Percentiles rank a stretch among this genome's conserved stretches.
Conservation (phyloP, 1,140 invertebrate genomes). For the Scaptomyza pallida region DNA sequence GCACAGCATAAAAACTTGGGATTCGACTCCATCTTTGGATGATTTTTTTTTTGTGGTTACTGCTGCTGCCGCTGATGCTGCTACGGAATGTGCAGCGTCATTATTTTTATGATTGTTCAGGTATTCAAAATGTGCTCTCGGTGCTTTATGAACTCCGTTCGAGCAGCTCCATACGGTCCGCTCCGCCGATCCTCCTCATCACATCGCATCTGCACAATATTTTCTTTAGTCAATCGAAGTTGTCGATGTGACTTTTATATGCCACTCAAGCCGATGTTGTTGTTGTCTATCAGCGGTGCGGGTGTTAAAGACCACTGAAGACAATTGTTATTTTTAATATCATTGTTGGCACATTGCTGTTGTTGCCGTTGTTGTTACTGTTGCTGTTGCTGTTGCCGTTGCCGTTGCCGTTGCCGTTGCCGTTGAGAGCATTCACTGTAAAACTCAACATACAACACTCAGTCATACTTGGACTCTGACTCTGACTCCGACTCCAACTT, state of each 20-base stretch:
- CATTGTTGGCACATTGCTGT: constrained; percentile 67
- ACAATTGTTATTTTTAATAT: constrained; percentile 83
- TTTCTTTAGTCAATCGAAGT: constrained; percentile 83
- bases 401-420: constrained; percentile 12
- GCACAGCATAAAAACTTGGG: constrained; percentile 14
- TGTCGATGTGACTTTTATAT: constrained; percentile 82
- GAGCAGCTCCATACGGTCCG: constrained; percentile 22
- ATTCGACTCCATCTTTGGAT: constrained; percentile 1
- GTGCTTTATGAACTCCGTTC: constrained; percentile 51
- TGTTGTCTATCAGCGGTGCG: constrained; percentile 79
- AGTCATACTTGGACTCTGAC: constrained; percentile 68
- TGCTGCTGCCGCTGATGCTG: constrained; percentile 23
- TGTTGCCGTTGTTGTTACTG: constrained; percentile 19
- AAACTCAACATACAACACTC: constrained; percentile 68
- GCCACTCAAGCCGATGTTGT: constrained; percentile 71
- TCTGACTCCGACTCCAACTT: constrained; percentile 1
- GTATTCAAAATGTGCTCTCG: constrained; percentile 69
- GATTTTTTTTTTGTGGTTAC: constrained; percentile 11
- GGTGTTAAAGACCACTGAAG: constrained; percentile 82
- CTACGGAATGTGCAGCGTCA: constrained; percentile 78
- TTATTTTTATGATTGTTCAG: constrained; percentile 82
- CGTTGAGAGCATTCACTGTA: constrained; percentile 64
- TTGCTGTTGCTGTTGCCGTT: constrained; percentile 17
- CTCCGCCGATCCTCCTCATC: background rate
- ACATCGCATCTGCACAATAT: constrained; percentile 62